These are phyloP conservation scores for Tetramorium simillimum DNA, from an alignment of 1,140 invertebrate genomes.

Conservation along the genomic window DNA sequence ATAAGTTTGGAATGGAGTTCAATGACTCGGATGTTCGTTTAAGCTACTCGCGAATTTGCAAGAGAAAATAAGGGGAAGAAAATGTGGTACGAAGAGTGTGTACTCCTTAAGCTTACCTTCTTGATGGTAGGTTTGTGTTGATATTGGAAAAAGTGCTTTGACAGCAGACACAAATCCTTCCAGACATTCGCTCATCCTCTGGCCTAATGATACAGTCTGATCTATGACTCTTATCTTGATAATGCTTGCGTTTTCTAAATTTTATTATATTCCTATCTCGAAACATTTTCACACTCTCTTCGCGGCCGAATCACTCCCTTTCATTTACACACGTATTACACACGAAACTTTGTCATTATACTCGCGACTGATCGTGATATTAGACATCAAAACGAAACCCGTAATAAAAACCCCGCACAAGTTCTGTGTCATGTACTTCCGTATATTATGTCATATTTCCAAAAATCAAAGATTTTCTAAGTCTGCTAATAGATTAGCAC, in stretches of 20 bases:
- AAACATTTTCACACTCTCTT: conserved; percentile 51
- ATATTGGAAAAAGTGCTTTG: conserved; percentile 85
- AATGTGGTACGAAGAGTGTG: conserved; percentile 78
- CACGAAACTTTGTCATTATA: conserved; percentile 44
- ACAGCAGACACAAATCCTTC: conserved; percentile 85
- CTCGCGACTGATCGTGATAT: conserved; percentile 13
- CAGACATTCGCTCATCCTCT: conserved; percentile 85
- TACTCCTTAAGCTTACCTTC: conserved; percentile 84
- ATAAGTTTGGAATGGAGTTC: conserved; percentile 64
- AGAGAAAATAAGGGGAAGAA: conserved; percentile 76
- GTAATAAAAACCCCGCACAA: not conserved
- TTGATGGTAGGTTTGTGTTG: conserved; percentile 84
- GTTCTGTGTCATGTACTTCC: not conserved
- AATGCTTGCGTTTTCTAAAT: conserved; percentile 78
- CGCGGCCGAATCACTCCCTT: conserved; percentile 48
- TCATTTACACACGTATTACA: conserved; percentile 60
- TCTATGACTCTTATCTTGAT: conserved; percentile 83
- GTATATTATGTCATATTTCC: conserved; percentile 12
- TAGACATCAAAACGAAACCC: conserved; percentile 24
- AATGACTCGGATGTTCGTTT: conserved; percentile 59
- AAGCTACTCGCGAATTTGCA: conserved; percentile 68
- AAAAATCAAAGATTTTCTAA: conserved; percentile 19
- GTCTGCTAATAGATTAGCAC: conserved; percentile 4
- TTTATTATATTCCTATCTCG: conserved; percentile 71
- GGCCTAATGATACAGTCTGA: conserved; percentile 84